Conservation (phyloP, 2,113 vertebrate species). For the Cepphus grylle region DNA sequence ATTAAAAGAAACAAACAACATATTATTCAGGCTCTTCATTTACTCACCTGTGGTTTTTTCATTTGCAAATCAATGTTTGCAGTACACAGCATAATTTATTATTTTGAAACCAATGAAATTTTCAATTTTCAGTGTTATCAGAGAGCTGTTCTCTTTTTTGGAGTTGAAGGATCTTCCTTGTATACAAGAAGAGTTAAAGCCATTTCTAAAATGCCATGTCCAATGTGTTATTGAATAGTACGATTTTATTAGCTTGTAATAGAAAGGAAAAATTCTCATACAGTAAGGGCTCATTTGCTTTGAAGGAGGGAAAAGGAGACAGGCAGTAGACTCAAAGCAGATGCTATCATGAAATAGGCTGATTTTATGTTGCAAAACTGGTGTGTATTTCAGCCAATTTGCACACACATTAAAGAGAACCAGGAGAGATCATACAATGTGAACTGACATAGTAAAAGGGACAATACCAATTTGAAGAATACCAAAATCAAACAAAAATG, state of each 20-base stretch:
- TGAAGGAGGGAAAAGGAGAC: background rate
- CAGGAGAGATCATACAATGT: background rate
- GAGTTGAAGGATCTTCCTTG: background rate
- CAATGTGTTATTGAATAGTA: background rate
- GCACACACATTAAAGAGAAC: background rate
- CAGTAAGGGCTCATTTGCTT: background rate
- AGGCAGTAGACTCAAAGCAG: background rate
- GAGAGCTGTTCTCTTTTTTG: background rate
- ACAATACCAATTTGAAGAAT: background rate
- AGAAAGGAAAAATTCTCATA: background rate
- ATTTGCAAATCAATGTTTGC: background rate
- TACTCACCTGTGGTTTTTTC: background rate
- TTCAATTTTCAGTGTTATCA: background rate
- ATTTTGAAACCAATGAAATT: background rate
- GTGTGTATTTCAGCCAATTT: background rate
- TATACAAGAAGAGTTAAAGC: background rate
- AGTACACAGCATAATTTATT: background rate
- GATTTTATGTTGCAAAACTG: background rate
- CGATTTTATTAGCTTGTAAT: background rate
- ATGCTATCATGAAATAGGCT: background rate
- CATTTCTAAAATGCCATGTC: background rate
- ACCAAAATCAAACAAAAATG: background rate
- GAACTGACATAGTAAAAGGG: background rate
- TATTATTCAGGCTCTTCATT: background rate
- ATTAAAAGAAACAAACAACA: constrained; percentile 24